Percentiles rank a stretch among this genome's conserved stretches.
These are phyloP conservation scores for Euura saliciscinereae DNA, from an alignment of 1,140 invertebrate species.

Conservation along the genomic window DNA sequence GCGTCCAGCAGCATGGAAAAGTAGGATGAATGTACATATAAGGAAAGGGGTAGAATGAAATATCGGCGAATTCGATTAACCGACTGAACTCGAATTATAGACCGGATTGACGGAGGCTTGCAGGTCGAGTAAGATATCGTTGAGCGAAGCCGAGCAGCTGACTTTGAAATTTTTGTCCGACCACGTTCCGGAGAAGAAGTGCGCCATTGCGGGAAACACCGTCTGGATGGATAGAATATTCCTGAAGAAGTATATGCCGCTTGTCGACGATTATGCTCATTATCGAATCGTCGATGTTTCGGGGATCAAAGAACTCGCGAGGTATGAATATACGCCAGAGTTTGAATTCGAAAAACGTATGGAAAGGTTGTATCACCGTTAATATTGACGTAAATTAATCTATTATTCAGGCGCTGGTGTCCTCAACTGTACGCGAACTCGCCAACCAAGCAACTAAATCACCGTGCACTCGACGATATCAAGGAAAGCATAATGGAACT, in stretches of 20 bases:
- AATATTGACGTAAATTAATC: constrained; percentile 22
- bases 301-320: constrained; percentile 83
- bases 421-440: constrained; percentile 60
- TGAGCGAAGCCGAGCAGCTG: constrained; percentile 71
- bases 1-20: constrained; percentile 74
- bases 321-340: constrained; percentile 42
- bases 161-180: constrained; percentile 76
- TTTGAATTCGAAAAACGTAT: constrained; percentile 16
- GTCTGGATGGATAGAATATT: constrained; percentile 87
- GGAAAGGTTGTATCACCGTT: constrained; percentile 13
- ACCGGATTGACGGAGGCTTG: constrained; percentile 78
- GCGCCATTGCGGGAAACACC: constrained; percentile 88
- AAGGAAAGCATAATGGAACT: constrained; percentile 86
- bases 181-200: constrained; percentile 67
- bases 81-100: constrained; percentile 55
- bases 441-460: constrained; percentile 71
- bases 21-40: constrained; percentile 50
- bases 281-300: constrained; percentile 95
- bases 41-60: neutral
- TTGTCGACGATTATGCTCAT: constrained; percentile 80
- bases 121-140: constrained; percentile 68
- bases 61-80: constrained; percentile 20
- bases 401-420: constrained; percentile 74
- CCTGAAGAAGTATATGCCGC: constrained; percentile 77
- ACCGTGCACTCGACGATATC: constrained; percentile 85